These are phyloP conservation scores for Pseudomugil tenellus DNA, from an alignment of 2,797 vertebrate genomes.

Conservation along the genomic window DNA sequence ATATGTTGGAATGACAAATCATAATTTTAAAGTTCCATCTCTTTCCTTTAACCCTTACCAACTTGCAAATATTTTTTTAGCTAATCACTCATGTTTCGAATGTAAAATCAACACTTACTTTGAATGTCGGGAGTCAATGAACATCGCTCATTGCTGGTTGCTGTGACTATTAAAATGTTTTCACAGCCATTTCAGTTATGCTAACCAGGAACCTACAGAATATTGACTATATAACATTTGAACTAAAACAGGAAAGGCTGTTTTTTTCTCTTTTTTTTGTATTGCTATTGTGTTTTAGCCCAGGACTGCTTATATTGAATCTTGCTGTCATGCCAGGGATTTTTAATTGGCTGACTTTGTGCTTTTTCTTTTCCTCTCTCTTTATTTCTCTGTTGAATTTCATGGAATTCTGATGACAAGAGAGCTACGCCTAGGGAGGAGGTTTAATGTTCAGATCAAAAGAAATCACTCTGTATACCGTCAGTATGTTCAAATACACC, in stretches of 20 bases:
- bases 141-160: constrained; percentile 6
- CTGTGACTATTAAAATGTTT: constrained; percentile 20
- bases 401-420: neutral
- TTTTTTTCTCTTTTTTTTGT: constrained; percentile 11
- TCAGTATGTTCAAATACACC: neutral
- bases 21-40: neutral
- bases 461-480: neutral
- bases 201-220: constrained; percentile 18
- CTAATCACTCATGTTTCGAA: neutral
- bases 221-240: constrained; percentile 32
- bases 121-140: constrained; percentile 1
- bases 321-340: neutral
- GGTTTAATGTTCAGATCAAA: constrained; percentile 9
- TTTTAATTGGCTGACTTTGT: constrained; percentile 3
- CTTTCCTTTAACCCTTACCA: neutral
- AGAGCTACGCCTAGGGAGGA: neutral
- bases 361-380: too few species aligned
- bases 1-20: neutral
- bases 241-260: neutral
- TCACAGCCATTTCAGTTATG: constrained; percentile 11
- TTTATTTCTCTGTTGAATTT: neutral
- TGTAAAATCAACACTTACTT: neutral
- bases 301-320: neutral
- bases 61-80: neutral
- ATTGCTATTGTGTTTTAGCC: neutral